Percentiles rank a stretch among this genome's conserved stretches.
These are phyloP conservation scores for Hirudinaria manillensis DNA, from an alignment of 2,888 invertebrate genomes.

Conservation along the genomic window DNA sequence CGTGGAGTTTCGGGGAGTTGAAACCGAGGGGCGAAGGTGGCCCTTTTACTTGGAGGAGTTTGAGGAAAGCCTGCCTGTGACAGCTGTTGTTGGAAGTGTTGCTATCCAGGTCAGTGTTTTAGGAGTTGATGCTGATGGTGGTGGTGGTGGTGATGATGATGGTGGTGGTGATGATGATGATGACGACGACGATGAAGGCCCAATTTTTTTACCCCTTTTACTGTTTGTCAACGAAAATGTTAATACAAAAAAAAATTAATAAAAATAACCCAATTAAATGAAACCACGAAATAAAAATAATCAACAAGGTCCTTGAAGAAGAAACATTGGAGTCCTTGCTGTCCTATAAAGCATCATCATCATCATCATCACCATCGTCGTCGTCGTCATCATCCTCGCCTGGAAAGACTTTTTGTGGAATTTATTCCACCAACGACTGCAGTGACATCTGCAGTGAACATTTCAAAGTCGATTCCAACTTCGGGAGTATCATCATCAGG, in stretches of 20 bases:
- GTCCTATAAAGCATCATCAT: not conserved
- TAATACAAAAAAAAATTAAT: too few species aligned
- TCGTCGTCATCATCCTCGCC: too few species aligned
- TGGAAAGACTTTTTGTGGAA: too few species aligned
- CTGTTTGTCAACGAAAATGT: too few species aligned
- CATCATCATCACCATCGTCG: not conserved
- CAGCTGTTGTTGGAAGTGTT: conserved; percentile 2
- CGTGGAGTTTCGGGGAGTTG: not conserved
- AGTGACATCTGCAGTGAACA: too few species aligned
- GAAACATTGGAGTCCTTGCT: not conserved
- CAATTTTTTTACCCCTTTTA: too few species aligned
- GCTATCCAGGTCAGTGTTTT: not conserved
- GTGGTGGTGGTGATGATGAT: not conserved
- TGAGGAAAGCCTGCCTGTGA: not conserved
- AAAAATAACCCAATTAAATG: too few species aligned
- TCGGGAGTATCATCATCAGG: too few species aligned
- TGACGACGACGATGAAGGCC: not conserved
- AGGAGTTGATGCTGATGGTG: not conserved
- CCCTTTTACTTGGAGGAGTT: not conserved
- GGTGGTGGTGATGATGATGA: not conserved
- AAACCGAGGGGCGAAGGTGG: not conserved
- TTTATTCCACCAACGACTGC: too few species aligned
- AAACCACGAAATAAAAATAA: too few species aligned
- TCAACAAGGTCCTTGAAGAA: too few species aligned
- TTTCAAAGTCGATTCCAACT: too few species aligned